A percentile compares a stretch with the other conserved stretches of the same genome.
phyloP scores from a whole-genome alignment of 1,140 invertebrate species.

The Propsilocerus akamusi region DNA sequence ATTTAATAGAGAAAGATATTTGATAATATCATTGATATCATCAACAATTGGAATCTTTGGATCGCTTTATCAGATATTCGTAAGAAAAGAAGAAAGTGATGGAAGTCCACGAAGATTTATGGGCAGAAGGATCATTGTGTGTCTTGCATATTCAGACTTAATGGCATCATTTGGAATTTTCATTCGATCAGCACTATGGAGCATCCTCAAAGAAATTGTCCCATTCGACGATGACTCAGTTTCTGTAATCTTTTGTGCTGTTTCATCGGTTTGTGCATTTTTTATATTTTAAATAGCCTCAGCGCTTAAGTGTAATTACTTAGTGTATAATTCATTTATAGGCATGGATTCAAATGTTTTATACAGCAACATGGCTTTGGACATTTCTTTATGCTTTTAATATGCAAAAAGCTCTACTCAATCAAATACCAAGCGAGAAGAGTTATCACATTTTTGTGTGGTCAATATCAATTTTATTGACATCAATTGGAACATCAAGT shows the following conservation, averaged over 20 bases:
- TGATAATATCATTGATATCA: constrained; percentile 48
- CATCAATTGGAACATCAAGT: constrained; percentile 42
- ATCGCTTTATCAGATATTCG: constrained; percentile 47
- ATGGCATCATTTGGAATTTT: constrained; percentile 58
- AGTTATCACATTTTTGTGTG: constrained; percentile 51
- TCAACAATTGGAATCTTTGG: constrained; percentile 51
- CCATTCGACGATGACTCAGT: constrained; percentile 38
- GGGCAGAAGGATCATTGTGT: constrained; percentile 50
- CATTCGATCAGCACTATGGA: constrained; percentile 46
- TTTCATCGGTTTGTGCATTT: constrained; percentile 42
- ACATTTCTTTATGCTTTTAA: constrained; percentile 67
- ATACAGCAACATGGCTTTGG: constrained; percentile 68
- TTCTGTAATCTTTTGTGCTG: constrained; percentile 47
- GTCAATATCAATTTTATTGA: constrained; percentile 46
- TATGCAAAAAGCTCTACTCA: constrained; percentile 43
- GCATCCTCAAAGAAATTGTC: constrained; percentile 42
- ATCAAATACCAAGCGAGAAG: constrained; percentile 31
- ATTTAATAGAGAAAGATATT: constrained; percentile 50
- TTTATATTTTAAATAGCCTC: neutral
- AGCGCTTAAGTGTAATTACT: neutral
- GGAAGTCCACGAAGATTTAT: constrained; percentile 23
- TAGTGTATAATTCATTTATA: constrained; percentile 22
- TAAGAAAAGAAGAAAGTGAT: constrained; percentile 16
- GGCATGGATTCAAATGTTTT: constrained; percentile 73
- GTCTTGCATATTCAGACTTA: constrained; percentile 58